Base-by-base conservation (phyloP, 1,140 invertebrate genomes). In the Megathymus violae region DNA sequence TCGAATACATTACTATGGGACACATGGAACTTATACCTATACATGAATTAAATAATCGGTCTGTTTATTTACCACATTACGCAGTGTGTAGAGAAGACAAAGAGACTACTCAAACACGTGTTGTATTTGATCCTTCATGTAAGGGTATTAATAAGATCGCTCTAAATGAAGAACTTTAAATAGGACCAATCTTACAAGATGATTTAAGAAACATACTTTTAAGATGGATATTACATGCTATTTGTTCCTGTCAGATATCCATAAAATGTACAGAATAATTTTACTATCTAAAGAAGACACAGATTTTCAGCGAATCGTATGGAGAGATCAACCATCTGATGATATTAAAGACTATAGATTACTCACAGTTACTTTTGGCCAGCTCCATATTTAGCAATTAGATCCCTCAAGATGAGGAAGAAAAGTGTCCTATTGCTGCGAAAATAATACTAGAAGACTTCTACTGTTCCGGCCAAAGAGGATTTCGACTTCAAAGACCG, bases 231-330 rank as follows among this genome's bases (percentile, higher is more conserved):
- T 4, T 60, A 17, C 19, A 47, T 25, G 27, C 44, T 2, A 27
- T 60, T 6, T 34, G 44, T 22, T 38, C 11, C 7, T 25, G 10
- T 19, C 44, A 1, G 91, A 92, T 43, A 79, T 92, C 1, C 56
- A 66, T 11, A 86, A 90, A 62, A 92, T 92, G 89, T 93, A 91
- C 64, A 46, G 91, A 9, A 85, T 88, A 58, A 76, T 92, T 4
- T 19, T 80, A 0, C 71, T 89, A 7, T 3, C n/a, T 0, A 38
- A 66, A 38, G 31, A 69, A 0, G 61, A 67, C 70, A 10, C 62
- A 34, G 51, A 73, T 11, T 87, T 22, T 43, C 85, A 89, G 62
- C 58, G 80, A 48, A 85, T 89, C 6, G 13, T 86, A 4, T 88
- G 87, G 85, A 56, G 86, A 9, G 13, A 71, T n/a, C 16, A 67